phyloP scores from a whole-genome alignment of 2,797 vertebrate species.

The Phylloscopus collybita region DNA sequence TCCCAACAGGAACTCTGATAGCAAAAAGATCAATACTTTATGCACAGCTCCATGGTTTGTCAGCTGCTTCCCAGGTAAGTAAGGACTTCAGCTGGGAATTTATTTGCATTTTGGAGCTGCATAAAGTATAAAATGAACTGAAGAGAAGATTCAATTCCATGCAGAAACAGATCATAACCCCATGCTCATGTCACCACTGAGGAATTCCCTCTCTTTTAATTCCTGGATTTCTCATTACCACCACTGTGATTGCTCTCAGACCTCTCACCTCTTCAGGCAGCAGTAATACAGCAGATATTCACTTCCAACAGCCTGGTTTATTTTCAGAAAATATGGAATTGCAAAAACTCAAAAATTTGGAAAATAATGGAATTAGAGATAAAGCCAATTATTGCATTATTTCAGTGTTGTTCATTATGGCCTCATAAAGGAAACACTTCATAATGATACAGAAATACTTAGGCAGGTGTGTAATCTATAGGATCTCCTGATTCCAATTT shows the following conservation, averaged over 20 bases:
- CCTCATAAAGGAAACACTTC: neutral
- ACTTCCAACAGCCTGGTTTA: constrained; percentile 16
- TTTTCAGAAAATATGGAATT: neutral
- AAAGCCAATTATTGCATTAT: neutral
- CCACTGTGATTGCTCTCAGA: neutral
- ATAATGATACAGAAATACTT: neutral
- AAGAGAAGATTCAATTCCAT: neutral
- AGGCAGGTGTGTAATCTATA: neutral
- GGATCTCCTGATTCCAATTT: neutral
- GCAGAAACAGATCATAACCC: neutral
- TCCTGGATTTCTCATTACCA: neutral
- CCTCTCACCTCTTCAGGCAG: neutral
- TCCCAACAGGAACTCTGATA: neutral
- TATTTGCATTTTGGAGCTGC: neutral
- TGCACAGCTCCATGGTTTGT: neutral
- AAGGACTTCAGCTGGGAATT: neutral
- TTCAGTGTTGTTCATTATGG: neutral
- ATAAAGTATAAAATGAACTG: neutral
- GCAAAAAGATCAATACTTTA: neutral
- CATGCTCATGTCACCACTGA: neutral
- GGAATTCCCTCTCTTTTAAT: neutral
- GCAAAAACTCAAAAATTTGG: neutral
- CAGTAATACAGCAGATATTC: constrained; percentile 24
- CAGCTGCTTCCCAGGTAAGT: neutral
- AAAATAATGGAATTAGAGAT: neutral